Evolutionary conservation across 2,797 vertebrate species (phyloP).

Genomic region (Bradypus variegatus): DNA sequence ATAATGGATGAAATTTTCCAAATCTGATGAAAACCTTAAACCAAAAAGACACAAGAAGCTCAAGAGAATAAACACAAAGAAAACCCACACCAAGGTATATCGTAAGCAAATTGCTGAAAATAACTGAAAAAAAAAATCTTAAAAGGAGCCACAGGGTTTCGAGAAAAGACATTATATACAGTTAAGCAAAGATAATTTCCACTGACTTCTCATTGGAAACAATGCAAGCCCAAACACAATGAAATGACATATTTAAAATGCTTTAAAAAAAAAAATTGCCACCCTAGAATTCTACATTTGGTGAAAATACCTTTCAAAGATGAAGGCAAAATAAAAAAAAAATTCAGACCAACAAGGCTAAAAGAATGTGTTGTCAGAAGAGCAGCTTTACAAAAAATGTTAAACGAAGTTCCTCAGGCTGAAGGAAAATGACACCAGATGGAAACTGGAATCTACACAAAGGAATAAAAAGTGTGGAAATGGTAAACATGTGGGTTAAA

Average conservation of each 20-base stretch:
- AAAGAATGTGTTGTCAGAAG: neutral
- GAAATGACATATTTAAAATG: neutral
- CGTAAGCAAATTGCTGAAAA: neutral
- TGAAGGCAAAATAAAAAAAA: neutral
- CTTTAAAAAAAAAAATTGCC: neutral
- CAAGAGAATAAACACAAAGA: neutral
- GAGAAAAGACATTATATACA: neutral
- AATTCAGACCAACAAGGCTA: neutral
- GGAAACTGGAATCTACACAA: neutral
- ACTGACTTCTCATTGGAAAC: neutral
- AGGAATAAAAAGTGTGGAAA: neutral
- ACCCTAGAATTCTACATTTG: neutral
- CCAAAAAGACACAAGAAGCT: neutral
- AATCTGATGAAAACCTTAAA: slow-evolving; percentile 1
- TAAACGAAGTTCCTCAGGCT: neutral
- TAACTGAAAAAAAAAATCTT: neutral
- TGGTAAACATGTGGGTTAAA: neutral
- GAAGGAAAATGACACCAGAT: neutral
- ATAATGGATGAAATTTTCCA: neutral
- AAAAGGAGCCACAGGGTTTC: neutral
- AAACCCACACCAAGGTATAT: neutral
- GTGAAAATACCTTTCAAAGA: neutral
- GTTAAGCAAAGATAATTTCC: neutral
- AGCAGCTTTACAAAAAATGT: neutral
- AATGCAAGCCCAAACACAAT: neutral